phyloP scores from a whole-genome alignment of 2,888 invertebrate genomes.

The Leucania comma region DNA sequence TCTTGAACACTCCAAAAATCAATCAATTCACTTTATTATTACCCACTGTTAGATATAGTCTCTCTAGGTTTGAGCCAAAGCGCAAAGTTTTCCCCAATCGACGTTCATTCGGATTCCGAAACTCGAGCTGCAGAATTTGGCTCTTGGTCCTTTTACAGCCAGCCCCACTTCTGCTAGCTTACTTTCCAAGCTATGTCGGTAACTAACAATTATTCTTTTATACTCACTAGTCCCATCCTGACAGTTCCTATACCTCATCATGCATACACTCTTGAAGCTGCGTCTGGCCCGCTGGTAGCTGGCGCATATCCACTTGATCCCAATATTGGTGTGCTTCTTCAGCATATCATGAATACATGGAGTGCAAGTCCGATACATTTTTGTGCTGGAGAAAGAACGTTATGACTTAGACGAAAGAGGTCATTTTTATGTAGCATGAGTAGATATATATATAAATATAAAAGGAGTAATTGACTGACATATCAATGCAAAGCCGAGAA shows the following conservation, averaged over 20 bases:
- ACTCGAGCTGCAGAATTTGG: not conserved
- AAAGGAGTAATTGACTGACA: too few species aligned
- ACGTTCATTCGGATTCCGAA: not conserved
- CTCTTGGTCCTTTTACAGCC: not conserved
- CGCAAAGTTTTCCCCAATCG: not conserved
- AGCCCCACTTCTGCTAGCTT: not conserved
- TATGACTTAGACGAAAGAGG: not conserved
- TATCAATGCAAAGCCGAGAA: too few species aligned
- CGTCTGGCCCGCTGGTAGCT: slow-evolving; percentile 83
- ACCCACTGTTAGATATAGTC: too few species aligned
- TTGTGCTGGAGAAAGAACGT: slow-evolving; percentile 64
- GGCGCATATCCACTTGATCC: slow-evolving; percentile 83
- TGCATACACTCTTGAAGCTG: slow-evolving; percentile 83
- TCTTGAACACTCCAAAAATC: not conserved
- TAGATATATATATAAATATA: too few species aligned
- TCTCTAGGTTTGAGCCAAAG: not conserved
- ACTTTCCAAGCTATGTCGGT: not conserved
- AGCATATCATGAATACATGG: slow-evolving; percentile 78
- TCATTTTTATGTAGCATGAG: not conserved
- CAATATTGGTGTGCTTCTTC: slow-evolving; percentile 73
- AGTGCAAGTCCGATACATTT: slow-evolving; percentile 73
- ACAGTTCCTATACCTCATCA: slow-evolving; percentile 86
- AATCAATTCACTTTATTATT: too few species aligned
- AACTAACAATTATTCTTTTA: not conserved
- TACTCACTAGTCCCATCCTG: slow-evolving; percentile 86